phyloP scores from a whole-genome alignment of 2,888 invertebrate genomes.

The Amblyjoppa proteus region DNA sequence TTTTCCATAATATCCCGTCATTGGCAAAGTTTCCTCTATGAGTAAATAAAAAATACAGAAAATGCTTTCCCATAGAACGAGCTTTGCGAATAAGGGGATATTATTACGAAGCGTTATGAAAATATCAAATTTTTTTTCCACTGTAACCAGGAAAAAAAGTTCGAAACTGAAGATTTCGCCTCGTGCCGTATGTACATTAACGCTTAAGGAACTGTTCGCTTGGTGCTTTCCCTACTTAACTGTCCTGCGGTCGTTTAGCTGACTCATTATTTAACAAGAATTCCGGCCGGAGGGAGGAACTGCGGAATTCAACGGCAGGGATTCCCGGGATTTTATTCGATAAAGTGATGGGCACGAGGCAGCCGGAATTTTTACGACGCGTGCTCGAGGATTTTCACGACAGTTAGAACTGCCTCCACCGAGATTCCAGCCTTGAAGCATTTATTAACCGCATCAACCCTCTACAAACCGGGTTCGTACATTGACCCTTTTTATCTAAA shows the following conservation, averaged over 20 bases:
- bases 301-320: constrained; percentile 22
- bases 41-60: no score
- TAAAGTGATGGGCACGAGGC: constrained; percentile 46
- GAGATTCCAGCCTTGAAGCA: neutral
- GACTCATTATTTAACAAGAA: constrained; percentile 54
- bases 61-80: no score
- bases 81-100: no score
- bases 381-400: constrained; percentile 5
- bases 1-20: no score
- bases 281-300: constrained; percentile 21
- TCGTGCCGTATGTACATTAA: neutral
- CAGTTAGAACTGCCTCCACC: neutral
- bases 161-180: neutral
- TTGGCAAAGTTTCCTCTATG: no score
- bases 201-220: neutral
- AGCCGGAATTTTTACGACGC: constrained; percentile 49
- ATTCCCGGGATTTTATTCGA: constrained; percentile 44
- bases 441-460: neutral
- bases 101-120: no score
- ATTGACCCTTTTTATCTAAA: neutral
- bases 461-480: neutral
- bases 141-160: neutral
- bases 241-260: neutral
- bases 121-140: no score
- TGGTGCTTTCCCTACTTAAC: constrained; percentile 9